Base-by-base conservation (phyloP, 2,113 vertebrate species). In the Lynx canadensis region DNA sequence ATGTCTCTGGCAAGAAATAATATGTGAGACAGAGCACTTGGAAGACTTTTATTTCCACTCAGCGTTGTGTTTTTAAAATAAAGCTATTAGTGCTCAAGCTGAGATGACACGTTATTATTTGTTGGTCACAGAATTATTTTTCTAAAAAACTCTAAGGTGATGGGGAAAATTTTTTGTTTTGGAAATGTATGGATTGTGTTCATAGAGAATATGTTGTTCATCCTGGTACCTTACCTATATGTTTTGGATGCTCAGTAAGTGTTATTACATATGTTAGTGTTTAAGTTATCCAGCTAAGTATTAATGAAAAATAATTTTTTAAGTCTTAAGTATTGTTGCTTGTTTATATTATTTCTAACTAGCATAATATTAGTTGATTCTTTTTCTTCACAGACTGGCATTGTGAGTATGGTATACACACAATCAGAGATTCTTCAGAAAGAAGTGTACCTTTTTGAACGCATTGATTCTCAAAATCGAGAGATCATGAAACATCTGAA, bases 391-490 rank as follows among this genome's bases (percentile, higher is more conserved):
- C 98, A 99, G 99, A 99, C 99, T 86, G 99, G 99, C 5, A 99
- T 99, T 3, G 99, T 99, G 73, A 99, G 99, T 78, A 99, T 99
- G 99, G 99, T 99, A 18, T 99, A 99, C 98, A 99, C 99, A 0
- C 99, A 99, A 98, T 99, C 99, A 0, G 99, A 99, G 99, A 99
- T 99, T 98, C 99, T 99, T 92, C 99, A 99, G 99, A 99, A 99
- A 88, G 99, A 99, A 97, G 99, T 99, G 13, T 99, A 99, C 98
- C 99, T 99, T 90, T 99, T 99, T 73, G 99, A 99, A 89, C 99
- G 99, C 19, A 99, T 99, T 16, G 99, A 99, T 98, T 99, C 99
- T 2, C 98, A 98, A 93, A 99, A 98, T 98, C 98, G 99, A 97
- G 99, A 99, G 93, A 99, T 94, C 97, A 99, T 99, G 99, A 99